Evolutionary conservation across 2,797 vertebrate species (phyloP), one percentile per base, ranked within the genome.

Genomic region (Gambelia wislizenii): DNA sequence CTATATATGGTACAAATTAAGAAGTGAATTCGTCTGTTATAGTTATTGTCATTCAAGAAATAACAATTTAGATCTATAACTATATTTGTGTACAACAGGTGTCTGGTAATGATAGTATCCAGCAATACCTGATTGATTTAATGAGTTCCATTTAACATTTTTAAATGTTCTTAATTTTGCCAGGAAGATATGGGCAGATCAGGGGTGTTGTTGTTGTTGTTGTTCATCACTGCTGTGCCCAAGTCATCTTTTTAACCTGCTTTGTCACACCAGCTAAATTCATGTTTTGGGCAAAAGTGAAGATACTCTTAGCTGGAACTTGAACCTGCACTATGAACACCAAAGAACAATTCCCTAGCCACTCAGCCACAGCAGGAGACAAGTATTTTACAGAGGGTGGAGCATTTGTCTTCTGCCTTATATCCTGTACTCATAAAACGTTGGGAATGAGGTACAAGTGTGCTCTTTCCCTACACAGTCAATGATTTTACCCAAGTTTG

Each of bases 11-110:
- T 70, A 52, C 82, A 70, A 47, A 42, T 89, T 90, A 91, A 92
- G 82, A 76, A 3, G 10, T 0, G 22, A 81, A 36, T 92, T 89
- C 69, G 79, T 49, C 83, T 90, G 83, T 8, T 49, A 90, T 78
- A 14, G 10, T 61, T 81, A 54, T 90, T 77, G 89, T 87, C 82
- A 84, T 90, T 91, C 61, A 64, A 56, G 67, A 81, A 78, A 87
- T 36, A 67, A 67, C 42, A 83, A 8, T 83, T 88, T 61, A 59
- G 33, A 14, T 9, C 27, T 87, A 70, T 4, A 47, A 16, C 70
- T 83, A 2, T 69, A 10, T 20, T 76, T 30, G 25, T 39, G 56
- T 82, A 64, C 0, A 77, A 87, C 10, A 93, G 69, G 70, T 72
- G 85, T 1, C 83, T 18, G 6, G 44, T 16, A 42, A 86, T 87